phyloP scores from a whole-genome alignment of 2,113 vertebrate genomes.

The Indri indri region DNA sequence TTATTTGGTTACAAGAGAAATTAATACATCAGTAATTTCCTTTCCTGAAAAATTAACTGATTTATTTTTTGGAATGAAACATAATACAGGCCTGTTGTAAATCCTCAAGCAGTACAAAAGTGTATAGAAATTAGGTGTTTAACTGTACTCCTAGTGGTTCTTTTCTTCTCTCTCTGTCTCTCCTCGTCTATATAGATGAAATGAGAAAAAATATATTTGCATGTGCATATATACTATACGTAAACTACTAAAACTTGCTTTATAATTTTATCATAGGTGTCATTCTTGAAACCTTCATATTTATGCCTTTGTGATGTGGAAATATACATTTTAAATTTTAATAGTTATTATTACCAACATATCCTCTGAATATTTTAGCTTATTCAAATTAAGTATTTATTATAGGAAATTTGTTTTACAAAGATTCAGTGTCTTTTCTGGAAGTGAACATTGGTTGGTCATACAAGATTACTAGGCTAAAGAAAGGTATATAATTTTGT shows the following conservation, averaged over 20 bases:
- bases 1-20: conserved; percentile 27
- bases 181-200: neutral
- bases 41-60: neutral
- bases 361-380: neutral
- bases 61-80: neutral
- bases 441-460: neutral
- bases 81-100: neutral
- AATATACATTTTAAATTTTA: neutral
- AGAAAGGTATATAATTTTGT: neutral
- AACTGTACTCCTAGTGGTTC: neutral
- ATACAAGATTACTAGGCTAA: neutral
- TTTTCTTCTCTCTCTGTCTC: neutral
- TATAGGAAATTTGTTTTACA: neutral
- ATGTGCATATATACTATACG: neutral
- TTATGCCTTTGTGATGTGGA: neutral
- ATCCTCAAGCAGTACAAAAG: neutral
- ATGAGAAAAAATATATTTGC: neutral
- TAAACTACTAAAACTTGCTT: neutral
- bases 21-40: neutral
- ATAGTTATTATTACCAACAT: neutral
- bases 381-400: neutral
- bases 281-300: neutral
- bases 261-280: neutral
- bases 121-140: neutral
- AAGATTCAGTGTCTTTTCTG: neutral